Evolutionary conservation across 2,113 vertebrate species (phyloP).

Genomic region (Paratilapia polleni): DNA sequence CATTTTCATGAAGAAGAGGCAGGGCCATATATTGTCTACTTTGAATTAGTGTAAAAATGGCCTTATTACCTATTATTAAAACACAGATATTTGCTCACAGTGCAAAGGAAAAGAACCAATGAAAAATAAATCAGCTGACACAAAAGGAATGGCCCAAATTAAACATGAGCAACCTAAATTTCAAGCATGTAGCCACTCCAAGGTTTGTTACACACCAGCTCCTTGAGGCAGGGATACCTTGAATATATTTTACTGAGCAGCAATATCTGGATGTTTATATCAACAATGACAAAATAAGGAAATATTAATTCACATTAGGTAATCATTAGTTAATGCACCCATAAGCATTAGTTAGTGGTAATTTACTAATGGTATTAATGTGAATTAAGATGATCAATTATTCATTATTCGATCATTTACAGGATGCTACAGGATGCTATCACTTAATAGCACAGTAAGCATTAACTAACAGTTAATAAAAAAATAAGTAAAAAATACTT

Average conservation of each 20-base stretch:
- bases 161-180: neutral
- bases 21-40: neutral
- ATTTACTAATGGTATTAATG: neutral
- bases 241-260: neutral
- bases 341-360: neutral
- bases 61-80: neutral
- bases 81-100: neutral
- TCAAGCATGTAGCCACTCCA: neutral
- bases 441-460: too few species aligned
- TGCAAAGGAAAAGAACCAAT: neutral
- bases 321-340: neutral
- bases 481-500: neutral
- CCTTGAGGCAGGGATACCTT: neutral
- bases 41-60: neutral
- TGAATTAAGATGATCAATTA: neutral
- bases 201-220: neutral
- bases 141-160: neutral
- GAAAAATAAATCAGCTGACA: neutral
- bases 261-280: neutral
- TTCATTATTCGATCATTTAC: neutral
- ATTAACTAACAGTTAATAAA: too few species aligned
- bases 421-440: too few species aligned
- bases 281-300: neutral
- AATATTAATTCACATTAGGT: neutral
- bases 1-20: neutral